Conservation (phyloP, 1,140 invertebrate species). For the Oryzaephilus surinamensis region DNA sequence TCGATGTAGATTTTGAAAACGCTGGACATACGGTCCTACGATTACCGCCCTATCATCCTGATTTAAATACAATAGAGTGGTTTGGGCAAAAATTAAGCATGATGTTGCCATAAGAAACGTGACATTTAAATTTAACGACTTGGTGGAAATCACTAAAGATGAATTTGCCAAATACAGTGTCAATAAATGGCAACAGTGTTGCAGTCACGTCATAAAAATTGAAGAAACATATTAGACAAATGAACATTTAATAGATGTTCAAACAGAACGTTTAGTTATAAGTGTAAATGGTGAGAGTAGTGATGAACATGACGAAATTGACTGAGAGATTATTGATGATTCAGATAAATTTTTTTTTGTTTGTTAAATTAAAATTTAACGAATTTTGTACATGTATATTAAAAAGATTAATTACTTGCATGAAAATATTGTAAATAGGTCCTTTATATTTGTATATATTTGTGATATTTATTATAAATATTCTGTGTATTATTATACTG, state of each 20-base stretch:
- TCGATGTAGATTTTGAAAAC: conserved; percentile 2
- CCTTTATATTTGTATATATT: no score
- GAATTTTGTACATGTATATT: no score
- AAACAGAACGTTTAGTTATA: background rate
- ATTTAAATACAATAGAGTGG: conserved; percentile 7
- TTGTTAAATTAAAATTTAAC: no score
- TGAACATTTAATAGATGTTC: background rate
- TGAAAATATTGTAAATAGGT: no score
- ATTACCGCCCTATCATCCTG: conserved; percentile 5
- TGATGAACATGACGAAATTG: no score
- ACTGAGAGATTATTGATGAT: no score
- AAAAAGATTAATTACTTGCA: no score
- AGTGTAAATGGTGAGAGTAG: background rate
- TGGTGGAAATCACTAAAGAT: background rate
- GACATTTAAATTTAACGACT: background rate
- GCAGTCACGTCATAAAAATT: background rate
- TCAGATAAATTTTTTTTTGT: no score
- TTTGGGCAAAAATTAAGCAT: conserved; percentile 3
- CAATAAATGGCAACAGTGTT: background rate
- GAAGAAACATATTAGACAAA: background rate
- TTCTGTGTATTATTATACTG: no score
- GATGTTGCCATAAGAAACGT: background rate
- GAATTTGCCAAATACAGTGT: background rate
- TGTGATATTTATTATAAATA: no score
- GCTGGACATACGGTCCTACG: conserved; percentile 6